These are phyloP conservation scores for Apus apus DNA, from an alignment of 2,113 vertebrate species.

Conservation along the genomic window DNA sequence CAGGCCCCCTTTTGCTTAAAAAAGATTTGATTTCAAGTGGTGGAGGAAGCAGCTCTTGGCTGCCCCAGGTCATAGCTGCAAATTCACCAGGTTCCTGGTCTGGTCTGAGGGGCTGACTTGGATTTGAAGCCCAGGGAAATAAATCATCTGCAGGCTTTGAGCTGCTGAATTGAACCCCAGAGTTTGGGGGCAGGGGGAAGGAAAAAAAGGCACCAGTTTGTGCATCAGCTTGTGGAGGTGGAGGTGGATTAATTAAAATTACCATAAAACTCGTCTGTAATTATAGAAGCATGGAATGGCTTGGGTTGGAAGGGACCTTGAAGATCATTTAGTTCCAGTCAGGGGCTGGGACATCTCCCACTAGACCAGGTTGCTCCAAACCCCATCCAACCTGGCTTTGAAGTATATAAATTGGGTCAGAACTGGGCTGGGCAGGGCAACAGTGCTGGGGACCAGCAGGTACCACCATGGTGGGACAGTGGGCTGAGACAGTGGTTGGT, in stretches of 20 bases:
- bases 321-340: too few species aligned
- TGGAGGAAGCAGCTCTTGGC: background rate
- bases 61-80: background rate
- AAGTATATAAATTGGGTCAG: too few species aligned
- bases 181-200: background rate
- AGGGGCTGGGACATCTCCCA: too few species aligned
- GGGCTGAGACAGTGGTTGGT: rapidly evolving
- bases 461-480: background rate
- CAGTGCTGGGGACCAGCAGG: too few species aligned
- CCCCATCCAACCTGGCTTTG: too few species aligned
- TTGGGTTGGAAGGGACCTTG: too few species aligned
- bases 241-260: background rate
- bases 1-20: background rate
- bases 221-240: background rate
- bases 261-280: background rate
- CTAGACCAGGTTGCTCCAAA: too few species aligned
- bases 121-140: background rate
- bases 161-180: rapidly evolving
- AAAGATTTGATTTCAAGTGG: background rate
- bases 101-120: background rate
- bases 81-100: rapidly evolving
- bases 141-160: background rate
- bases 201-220: background rate
- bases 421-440: too few species aligned
- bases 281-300: background rate